A percentile compares a stretch with the other conserved stretches of the same genome.
Conservation (phyloP, 2,113 vertebrate genomes). For the Symphodus melops region DNA sequence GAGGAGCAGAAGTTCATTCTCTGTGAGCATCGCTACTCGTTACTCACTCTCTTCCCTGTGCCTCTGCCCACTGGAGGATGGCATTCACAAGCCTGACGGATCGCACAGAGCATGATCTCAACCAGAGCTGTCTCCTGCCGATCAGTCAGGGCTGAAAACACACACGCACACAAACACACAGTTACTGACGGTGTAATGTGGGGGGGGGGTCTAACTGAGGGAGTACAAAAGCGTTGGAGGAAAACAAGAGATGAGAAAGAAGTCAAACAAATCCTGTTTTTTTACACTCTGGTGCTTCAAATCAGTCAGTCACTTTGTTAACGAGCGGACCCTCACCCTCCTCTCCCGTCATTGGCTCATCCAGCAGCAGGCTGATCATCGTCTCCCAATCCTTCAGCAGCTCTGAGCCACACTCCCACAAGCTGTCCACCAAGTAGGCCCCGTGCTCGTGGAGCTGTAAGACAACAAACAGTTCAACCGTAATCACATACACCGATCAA, state of each 20-base stretch:
- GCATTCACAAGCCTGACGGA: constrained; percentile 95
- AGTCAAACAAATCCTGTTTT: no score
- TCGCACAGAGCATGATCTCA: constrained; percentile 97
- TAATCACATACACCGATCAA: background rate
- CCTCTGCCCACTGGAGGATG: constrained; percentile 96
- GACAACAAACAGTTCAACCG: background rate
- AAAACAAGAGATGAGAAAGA: background rate
- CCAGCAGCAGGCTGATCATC: constrained; percentile 95
- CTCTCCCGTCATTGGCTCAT: constrained; percentile 93
- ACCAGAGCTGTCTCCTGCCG: constrained; percentile 95
- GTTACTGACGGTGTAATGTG: background rate
- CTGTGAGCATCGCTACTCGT: background rate
- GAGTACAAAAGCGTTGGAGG: background rate
- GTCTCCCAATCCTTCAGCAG: constrained; percentile 99
- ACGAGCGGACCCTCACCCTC: constrained; percentile 84
- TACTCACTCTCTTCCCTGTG: constrained; percentile 91
- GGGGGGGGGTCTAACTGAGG: background rate
- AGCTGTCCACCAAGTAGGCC: constrained; percentile 96
- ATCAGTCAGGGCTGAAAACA: constrained; percentile 89
- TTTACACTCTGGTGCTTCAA: no score
- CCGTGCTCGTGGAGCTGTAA: constrained; percentile 94
- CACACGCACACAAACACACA: background rate
- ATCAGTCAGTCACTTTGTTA: background rate
- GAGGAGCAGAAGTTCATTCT: background rate
- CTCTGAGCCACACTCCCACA: constrained; percentile 97